Base-by-base conservation (phyloP, 2,797 vertebrate species). In the Gouania willdenowi region DNA sequence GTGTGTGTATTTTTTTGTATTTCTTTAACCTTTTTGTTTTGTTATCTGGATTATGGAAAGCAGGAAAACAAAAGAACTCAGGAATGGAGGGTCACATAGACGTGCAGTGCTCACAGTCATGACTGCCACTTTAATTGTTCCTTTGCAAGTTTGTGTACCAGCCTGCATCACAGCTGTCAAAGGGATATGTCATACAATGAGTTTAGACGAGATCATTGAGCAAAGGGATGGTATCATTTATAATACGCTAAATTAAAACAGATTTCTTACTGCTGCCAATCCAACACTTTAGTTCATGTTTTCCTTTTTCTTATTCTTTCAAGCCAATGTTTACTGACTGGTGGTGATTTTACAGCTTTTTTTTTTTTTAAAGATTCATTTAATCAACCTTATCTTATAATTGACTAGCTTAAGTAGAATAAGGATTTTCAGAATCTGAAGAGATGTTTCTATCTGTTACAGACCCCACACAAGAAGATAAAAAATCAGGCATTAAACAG, bases 201-300 rank as follows among this genome's bases (percentile, higher is more conserved):
- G 15, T 54, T 54, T 33, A 26, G 43, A 35, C 12, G 28, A 63
- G 52, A 63, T 52, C 29, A 58, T 31, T 30, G 26, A 54, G 68
- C 43, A 46, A 43, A 63, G 27, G 18, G 28, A 24, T 44, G 26
- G n/a, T n/a, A n/a, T n/a, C n/a, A n/a, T n/a, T n/a, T 31, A 41
- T 27, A 58, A 22, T 24, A 20, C 32, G 23, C 33, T 17, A 51
- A 58, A 62, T 35, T 49, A 35, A 64, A 33, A 33, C 27, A 4
- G 25, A 54, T 54, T 62, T 37, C 42, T 51, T 54, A 47, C 26
- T 53, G 54, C 38, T 63, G 54, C 62, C 63, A 49, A 60, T 66
- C 51, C n/a, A n/a, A 47, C 43, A 53, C 46, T 66, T 50, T 53
- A 40, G 42, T 30, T 62, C 44, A 44, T 15, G 43, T 37, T 34